Conservation (phyloP, 2,113 vertebrate species). For the Anseranas semipalmata region DNA sequence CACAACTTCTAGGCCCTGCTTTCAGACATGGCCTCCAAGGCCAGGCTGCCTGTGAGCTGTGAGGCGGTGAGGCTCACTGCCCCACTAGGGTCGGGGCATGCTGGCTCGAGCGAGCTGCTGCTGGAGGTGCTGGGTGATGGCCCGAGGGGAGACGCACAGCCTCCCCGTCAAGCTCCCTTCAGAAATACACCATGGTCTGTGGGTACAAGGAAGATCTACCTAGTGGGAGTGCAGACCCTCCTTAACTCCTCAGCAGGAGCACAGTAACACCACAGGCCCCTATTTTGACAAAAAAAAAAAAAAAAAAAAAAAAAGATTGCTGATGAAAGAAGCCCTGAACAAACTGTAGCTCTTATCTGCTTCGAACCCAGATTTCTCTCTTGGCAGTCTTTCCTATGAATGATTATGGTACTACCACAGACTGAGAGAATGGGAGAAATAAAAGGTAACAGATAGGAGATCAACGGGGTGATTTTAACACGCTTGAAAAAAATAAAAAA, state of each 20-base stretch:
- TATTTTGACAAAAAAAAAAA: no score
- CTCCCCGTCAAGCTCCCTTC: no score
- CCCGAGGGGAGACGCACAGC: not conserved
- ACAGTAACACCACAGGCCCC: no score
- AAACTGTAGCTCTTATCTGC: no score
- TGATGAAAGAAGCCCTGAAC: no score
- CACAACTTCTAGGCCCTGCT: not conserved
- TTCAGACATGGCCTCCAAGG: not conserved
- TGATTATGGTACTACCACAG: no score
- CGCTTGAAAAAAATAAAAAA: not conserved
- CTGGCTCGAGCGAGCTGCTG: not conserved
- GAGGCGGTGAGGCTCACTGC: not conserved
- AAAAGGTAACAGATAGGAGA: not conserved
- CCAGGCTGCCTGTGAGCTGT: no score
- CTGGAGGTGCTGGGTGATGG: not conserved
- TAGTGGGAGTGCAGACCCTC: no score
- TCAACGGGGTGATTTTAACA: not conserved
- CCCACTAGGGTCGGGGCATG: not conserved
- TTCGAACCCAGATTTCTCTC: no score
- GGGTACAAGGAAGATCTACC: not conserved
- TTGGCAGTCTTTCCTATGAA: no score
- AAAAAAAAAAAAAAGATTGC: no score
- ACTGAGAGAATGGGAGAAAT: not conserved
- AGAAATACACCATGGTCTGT: fast-evolving
- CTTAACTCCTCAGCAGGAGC: no score